These are phyloP conservation scores for Cryptocephalus moraei DNA, from an alignment of 2,888 invertebrate species.

Conservation along the genomic window DNA sequence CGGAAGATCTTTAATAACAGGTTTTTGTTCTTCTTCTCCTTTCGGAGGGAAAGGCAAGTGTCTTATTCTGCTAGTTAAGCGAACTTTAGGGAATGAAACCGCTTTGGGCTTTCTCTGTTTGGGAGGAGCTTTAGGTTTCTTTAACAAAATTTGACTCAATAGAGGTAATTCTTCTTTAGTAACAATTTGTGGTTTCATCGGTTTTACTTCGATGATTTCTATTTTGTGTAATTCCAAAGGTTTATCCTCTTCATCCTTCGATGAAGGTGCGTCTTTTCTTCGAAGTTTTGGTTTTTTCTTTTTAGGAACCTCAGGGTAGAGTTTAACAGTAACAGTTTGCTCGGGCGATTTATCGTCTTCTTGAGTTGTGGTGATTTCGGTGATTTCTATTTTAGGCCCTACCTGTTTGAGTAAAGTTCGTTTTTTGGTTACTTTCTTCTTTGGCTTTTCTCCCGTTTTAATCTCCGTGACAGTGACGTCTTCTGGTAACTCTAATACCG, in stretches of 20 bases:
- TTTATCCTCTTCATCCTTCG: constrained; percentile 24
- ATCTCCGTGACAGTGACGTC: constrained; percentile 36
- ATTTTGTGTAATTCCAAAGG: constrained; percentile 2
- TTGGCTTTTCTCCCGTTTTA: constrained; percentile 32
- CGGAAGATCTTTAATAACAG: constrained; percentile 27
- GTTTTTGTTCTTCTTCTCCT: constrained; percentile 26
- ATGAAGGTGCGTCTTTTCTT: constrained; percentile 19
- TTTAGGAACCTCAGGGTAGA: constrained; percentile 25
- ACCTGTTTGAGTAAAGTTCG: constrained; percentile 26
- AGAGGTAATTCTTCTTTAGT: constrained; percentile 32
- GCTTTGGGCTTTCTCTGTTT: constrained; percentile 26
- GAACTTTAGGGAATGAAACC: constrained; percentile 48
- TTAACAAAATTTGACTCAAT: constrained; percentile 54
- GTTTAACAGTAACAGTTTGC: constrained; percentile 16
- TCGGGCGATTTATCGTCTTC: constrained; percentile 27
- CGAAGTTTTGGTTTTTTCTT: constrained; percentile 23
- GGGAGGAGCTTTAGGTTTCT: constrained; percentile 25
- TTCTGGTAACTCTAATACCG: constrained; percentile 30
- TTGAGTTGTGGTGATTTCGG: constrained; percentile 26
- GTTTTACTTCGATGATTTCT: constrained; percentile 18
- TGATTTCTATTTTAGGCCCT: constrained; percentile 29
- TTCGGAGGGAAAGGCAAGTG: constrained; percentile 39
- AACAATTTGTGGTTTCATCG: constrained; percentile 17
- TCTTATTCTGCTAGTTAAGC: constrained; percentile 58
- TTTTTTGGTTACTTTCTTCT: constrained; percentile 33